Conservation (phyloP, 92 coral and sea anemone species). For the Porites lobata region DNA sequence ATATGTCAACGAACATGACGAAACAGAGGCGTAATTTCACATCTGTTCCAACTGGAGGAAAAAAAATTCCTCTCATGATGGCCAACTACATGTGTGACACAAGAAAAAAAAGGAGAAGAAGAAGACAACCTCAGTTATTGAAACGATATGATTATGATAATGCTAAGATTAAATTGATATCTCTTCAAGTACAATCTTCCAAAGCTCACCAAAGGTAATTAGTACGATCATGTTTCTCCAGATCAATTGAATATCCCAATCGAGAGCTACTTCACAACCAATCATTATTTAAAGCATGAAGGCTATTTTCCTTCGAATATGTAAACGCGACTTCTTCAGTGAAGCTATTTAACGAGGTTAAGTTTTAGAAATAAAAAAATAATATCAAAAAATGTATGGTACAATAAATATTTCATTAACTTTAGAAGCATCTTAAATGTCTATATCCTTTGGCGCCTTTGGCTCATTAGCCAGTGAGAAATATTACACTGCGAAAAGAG, state of each 20-base stretch:
- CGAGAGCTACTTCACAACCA: neutral
- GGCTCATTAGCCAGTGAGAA: constrained; percentile 10
- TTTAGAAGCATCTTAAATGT: constrained; percentile 26
- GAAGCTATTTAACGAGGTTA: constrained; percentile 1
- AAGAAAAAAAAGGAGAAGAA: constrained; percentile 1
- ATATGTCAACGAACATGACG: constrained; percentile 19
- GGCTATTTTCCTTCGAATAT: neutral
- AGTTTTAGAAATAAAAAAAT: constrained; percentile 1
- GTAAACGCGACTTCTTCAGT: neutral
- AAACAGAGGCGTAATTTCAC: neutral
- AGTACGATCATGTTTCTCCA: constrained; percentile 15
- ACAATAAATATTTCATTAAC: constrained; percentile 53
- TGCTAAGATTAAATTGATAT: constrained; percentile 30
- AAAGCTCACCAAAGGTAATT: constrained; percentile 42
- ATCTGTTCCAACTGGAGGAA: constrained; percentile 45
- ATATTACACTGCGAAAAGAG: constrained; percentile 21
- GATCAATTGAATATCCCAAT: constrained; percentile 8
- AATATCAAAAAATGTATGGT: constrained; percentile 10
- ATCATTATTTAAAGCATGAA: neutral
- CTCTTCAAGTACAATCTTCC: constrained; percentile 27
- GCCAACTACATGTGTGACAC: constrained; percentile 36
- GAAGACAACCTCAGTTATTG: constrained; percentile 1
- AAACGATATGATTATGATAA: constrained; percentile 22
- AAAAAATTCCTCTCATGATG: constrained; percentile 10
- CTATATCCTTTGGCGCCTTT: constrained; percentile 17